Conservation (phyloP, 2,797 vertebrate genomes). For the Bryconaethiops microstoma region DNA sequence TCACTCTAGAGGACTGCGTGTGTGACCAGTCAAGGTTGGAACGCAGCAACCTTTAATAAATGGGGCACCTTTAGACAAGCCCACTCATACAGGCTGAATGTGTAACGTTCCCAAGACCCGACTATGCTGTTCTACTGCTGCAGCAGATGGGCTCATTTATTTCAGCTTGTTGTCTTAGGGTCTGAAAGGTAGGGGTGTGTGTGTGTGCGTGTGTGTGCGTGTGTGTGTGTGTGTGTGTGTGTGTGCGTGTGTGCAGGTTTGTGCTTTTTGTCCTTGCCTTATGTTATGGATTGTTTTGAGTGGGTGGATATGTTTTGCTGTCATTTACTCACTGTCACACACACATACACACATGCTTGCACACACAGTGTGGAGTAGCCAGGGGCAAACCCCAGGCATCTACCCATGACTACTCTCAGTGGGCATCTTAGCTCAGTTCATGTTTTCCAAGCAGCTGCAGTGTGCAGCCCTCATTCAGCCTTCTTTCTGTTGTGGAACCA, state of each 20-base stretch:
- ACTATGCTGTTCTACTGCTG: constrained; percentile 53
- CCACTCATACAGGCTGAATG: constrained; percentile 1
- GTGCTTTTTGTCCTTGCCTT: constrained; percentile 37
- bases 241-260: neutral
- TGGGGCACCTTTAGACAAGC: constrained; percentile 41
- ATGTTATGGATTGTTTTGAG: constrained; percentile 38
- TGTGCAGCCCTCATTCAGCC: neutral
- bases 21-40: constrained; percentile 4
- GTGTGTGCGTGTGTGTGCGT: constrained; percentile 14
- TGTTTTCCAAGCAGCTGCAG: constrained; percentile 16
- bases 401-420: constrained; percentile 43
- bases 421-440: constrained; percentile 15
- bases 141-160: constrained; percentile 71
- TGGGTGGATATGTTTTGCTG: constrained; percentile 45
- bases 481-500: neutral
- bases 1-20: constrained; percentile 15
- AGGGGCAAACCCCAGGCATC: constrained; percentile 36
- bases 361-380: constrained; percentile 25
- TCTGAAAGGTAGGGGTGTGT: constrained; percentile 43
- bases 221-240: neutral
- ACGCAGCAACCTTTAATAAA: constrained; percentile 36
- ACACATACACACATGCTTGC: constrained; percentile 8
- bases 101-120: constrained; percentile 7
- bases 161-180: constrained; percentile 70
- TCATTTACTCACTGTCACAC: constrained; percentile 26